phyloP scores from a whole-genome alignment of 2,797 vertebrate species.

The Momotus momota region DNA sequence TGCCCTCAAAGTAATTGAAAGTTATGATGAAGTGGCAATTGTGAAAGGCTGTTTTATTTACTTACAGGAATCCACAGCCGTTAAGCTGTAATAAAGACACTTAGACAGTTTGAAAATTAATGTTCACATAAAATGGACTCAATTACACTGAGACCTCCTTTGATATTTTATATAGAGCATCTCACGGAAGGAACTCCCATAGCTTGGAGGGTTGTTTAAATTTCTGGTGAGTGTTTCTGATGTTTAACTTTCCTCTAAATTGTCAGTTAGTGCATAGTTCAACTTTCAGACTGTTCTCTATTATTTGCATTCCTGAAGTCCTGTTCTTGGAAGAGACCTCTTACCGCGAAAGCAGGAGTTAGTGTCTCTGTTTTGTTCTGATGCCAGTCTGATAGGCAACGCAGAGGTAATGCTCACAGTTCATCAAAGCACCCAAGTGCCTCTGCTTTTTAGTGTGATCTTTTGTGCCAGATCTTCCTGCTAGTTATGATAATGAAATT shows the following conservation, averaged over 20 bases:
- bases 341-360: background rate
- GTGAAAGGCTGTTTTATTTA: slow-evolving; percentile 50
- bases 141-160: background rate
- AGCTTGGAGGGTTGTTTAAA: background rate
- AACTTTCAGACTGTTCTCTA: background rate
- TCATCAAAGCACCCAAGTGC: background rate
- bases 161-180: background rate
- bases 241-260: background rate
- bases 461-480: background rate
- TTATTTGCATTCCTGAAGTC: background rate
- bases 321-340: background rate
- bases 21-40: background rate
- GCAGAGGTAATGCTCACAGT: background rate
- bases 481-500: background rate
- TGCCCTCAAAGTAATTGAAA: background rate
- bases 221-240: background rate
- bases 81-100: background rate
- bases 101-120: background rate
- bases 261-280: background rate
- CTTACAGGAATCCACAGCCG: slow-evolving; percentile 38
- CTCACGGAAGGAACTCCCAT: background rate
- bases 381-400: background rate
- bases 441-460: background rate
- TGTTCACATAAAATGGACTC: background rate
- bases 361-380: background rate